phyloP scores from a whole-genome alignment of 2,113 vertebrate genomes.

The Prionailurus bengalensis region DNA sequence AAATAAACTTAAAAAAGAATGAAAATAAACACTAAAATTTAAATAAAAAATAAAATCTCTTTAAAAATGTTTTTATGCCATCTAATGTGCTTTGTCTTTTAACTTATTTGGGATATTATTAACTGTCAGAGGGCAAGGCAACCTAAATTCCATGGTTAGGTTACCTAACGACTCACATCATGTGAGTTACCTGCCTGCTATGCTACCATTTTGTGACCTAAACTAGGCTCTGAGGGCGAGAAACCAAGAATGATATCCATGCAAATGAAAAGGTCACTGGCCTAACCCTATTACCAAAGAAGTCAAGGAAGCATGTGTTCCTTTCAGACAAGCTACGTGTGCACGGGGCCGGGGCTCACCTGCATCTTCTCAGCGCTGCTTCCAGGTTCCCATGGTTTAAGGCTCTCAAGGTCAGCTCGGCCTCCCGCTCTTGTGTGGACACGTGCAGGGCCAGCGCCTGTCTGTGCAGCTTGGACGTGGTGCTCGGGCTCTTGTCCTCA shows the following conservation, averaged over 20 bases:
- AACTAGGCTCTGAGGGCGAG: background rate
- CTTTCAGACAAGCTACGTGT: background rate
- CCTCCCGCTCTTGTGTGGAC: conserved; percentile 91
- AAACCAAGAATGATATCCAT: background rate
- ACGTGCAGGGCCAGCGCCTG: conserved; percentile 91
- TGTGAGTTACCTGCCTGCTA: too few relatives aligned
- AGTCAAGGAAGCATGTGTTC: fast-evolving
- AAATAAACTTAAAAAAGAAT: too few relatives aligned
- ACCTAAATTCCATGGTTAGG: background rate
- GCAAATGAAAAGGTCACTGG: background rate
- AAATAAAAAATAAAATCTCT: background rate
- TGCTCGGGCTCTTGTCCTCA: conserved; percentile 81
- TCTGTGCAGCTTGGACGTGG: conserved; percentile 88
- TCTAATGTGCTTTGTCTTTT: background rate
- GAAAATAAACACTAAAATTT: too few relatives aligned
- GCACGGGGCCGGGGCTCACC: conserved; percentile 81
- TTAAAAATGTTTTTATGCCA: background rate
- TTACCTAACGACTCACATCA: background rate
- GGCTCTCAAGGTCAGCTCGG: conserved; percentile 91
- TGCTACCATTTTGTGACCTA: background rate
- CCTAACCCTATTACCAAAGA: too few relatives aligned
- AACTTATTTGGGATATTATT: background rate
- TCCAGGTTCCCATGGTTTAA: conserved; percentile 90
- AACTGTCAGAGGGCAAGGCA: background rate
- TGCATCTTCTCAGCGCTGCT: conserved; percentile 92